Evolutionary conservation across 2,888 invertebrate genomes (phyloP).

Genomic region (Muschampia plurimacula): DNA sequence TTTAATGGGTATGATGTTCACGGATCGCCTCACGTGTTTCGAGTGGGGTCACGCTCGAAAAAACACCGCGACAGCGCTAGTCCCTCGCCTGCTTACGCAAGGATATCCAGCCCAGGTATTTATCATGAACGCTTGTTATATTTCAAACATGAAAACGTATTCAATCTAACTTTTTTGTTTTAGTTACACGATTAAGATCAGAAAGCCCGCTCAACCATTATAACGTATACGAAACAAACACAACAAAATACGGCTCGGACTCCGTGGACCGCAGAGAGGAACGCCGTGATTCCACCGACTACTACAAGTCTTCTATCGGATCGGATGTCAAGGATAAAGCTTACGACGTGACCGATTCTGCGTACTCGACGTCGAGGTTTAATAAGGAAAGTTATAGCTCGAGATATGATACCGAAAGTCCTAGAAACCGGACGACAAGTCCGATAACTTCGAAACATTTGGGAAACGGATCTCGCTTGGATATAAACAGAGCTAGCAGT

Average conservation of each 20-base stretch:
- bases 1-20: slow-evolving; percentile 95
- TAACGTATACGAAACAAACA: slow-evolving; percentile 70
- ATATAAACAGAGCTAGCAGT: slow-evolving; percentile 76
- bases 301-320: slow-evolving; percentile 74
- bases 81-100: slow-evolving; percentile 82
- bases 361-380: slow-evolving; percentile 72
- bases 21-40: slow-evolving; percentile 95
- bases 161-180: slow-evolving; percentile 49
- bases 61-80: slow-evolving; percentile 76
- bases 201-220: slow-evolving; percentile 79
- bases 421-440: slow-evolving; percentile 77
- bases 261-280: slow-evolving; percentile 79
- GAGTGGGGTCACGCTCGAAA: slow-evolving; percentile 91
- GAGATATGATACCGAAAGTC: slow-evolving; percentile 77
- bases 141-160: neutral
- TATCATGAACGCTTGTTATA: slow-evolving; percentile 23
- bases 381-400: slow-evolving; percentile 67
- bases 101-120: slow-evolving; percentile 81
- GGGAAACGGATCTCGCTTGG: slow-evolving; percentile 78
- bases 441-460: slow-evolving; percentile 84
- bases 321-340: slow-evolving; percentile 74
- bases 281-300: slow-evolving; percentile 73
- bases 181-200: slow-evolving; percentile 77
- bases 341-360: slow-evolving; percentile 78
- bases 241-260: slow-evolving; percentile 66